Evolutionary conservation across 2,888 invertebrate genomes (phyloP).

Genomic region (Argyra leucocephala): DNA sequence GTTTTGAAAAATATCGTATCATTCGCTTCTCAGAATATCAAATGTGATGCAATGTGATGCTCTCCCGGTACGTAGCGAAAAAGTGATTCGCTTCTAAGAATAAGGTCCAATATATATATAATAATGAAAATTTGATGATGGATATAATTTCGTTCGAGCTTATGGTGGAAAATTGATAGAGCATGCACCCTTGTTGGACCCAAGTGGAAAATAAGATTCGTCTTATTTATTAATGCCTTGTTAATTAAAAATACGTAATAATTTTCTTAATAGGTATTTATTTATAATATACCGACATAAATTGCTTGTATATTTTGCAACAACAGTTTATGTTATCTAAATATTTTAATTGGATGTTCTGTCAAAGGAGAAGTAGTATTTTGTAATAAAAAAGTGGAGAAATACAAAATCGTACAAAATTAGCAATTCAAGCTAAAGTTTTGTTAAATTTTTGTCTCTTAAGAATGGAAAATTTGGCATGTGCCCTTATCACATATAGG

Average conservation of each 20-base stretch:
- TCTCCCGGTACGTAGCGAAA: too few species aligned
- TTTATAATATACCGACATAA: conserved; percentile 52
- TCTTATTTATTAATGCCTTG: too few species aligned
- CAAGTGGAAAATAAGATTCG: conserved; percentile 52
- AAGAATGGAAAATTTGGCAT: conserved; percentile 29
- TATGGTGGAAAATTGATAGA: conserved; percentile 55
- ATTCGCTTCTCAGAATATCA: too few species aligned
- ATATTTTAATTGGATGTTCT: conserved; percentile 49
- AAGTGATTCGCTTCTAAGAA: too few species aligned
- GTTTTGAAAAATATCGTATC: too few species aligned
- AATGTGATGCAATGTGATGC: too few species aligned
- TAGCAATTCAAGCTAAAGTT: conserved; percentile 6
- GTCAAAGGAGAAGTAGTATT: conserved; percentile 47
- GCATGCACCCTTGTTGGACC: conserved; percentile 53
- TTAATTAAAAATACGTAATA: background rate
- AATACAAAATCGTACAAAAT: conserved; percentile 18
- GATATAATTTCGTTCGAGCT: conserved; percentile 47
- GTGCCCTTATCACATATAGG: conserved; percentile 32
- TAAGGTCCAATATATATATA: too few species aligned
- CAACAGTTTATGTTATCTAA: conserved; percentile 46
- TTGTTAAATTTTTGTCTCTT: conserved; percentile 32
- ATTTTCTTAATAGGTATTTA: conserved; percentile 46
- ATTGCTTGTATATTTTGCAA: conserved; percentile 54
- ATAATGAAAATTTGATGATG: too few species aligned
- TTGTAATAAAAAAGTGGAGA: conserved; percentile 53